Base-by-base conservation (phyloP, 2,888 invertebrate species). In the Oscheius myriophilus region DNA sequence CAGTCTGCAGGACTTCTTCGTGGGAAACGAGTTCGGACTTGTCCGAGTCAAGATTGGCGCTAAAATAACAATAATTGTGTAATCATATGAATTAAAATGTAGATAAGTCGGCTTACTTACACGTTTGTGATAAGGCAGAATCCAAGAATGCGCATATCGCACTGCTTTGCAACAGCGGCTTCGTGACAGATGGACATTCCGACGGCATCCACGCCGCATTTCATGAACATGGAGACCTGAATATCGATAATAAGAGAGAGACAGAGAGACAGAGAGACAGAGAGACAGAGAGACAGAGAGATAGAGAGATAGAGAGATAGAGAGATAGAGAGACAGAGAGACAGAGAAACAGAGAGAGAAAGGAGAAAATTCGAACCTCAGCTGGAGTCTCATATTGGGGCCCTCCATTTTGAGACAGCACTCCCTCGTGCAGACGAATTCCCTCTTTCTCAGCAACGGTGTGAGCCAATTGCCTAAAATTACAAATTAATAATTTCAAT, bases 301-400 rank as follows among this genome's bases (percentile, higher is more conserved):
- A n/a, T n/a, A n/a, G n/a, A n/a, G n/a, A n/a, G n/a, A n/a, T n/a
- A n/a, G n/a, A n/a, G n/a, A n/a, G n/a, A n/a, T n/a, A n/a, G n/a
- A n/a, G n/a, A n/a, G n/a, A n/a, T n/a, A n/a, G n/a, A n/a, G n/a
- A n/a, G n/a, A n/a, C n/a, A n/a, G n/a, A n/a, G n/a, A n/a, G n/a
- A n/a, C n/a, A n/a, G n/a, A n/a, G n/a, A n/a, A n/a, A n/a, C n/a
- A n/a, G n/a, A n/a, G n/a, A n/a, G n/a, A n/a, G n/a, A n/a, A n/a
- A n/a, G n/a, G n/a, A n/a, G n/a, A n/a, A n/a, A n/a, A n/a, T n/a
- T n/a, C n/a, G 41, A 65, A 94, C 89, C 88, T 98, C 97, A 0
- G 96, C 94, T 0, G 95, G 93, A 0, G 96, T 96, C 88, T 98
- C 97, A 81, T 88, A 97, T 87, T 92, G 93, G 0, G 97, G 96